Conservation (phyloP, 2,888 invertebrate species). For the Caenorhabditis sp. region DNA sequence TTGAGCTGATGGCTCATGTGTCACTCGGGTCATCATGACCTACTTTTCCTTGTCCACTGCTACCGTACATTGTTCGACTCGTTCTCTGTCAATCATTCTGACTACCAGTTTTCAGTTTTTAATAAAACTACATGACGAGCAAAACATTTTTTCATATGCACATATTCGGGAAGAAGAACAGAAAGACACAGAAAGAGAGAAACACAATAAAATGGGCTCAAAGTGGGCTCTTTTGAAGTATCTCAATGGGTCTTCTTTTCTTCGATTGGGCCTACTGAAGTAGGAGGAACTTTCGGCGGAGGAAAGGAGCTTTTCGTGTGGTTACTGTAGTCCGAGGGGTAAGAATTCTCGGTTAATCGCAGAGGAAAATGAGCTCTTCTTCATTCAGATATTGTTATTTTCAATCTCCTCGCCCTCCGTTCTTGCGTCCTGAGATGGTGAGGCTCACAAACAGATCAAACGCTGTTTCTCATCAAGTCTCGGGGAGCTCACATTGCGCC, state of each 20-base stretch:
- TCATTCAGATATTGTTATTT: too few relatives aligned
- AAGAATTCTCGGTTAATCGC: not conserved
- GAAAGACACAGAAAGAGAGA: constrained; percentile 22
- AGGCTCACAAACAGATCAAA: constrained; percentile 8
- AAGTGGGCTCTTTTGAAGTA: constrained; percentile 50
- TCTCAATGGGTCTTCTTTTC: constrained; percentile 40
- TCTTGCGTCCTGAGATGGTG: too few relatives aligned
- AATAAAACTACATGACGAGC: constrained; percentile 1
- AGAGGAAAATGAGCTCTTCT: not conserved
- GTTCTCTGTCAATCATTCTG: too few relatives aligned
- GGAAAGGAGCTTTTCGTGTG: not conserved
- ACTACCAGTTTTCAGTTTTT: too few relatives aligned
- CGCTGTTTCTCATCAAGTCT: constrained; percentile 5
- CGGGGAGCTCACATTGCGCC: not conserved
- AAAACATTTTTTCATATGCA: not conserved
- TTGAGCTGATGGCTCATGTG: constrained; percentile 10
- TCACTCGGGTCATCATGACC: constrained; percentile 38
- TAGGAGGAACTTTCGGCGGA: not conserved
- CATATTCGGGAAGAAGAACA: constrained; percentile 10
- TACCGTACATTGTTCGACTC: too few relatives aligned
- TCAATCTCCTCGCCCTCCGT: too few relatives aligned
- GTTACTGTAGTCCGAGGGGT: not conserved
- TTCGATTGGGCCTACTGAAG: constrained; percentile 2
- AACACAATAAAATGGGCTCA: constrained; percentile 41
- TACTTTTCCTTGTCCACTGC: not conserved